Base-by-base conservation (phyloP, 2,888 invertebrate genomes). In the Calliphora vomitoria region DNA sequence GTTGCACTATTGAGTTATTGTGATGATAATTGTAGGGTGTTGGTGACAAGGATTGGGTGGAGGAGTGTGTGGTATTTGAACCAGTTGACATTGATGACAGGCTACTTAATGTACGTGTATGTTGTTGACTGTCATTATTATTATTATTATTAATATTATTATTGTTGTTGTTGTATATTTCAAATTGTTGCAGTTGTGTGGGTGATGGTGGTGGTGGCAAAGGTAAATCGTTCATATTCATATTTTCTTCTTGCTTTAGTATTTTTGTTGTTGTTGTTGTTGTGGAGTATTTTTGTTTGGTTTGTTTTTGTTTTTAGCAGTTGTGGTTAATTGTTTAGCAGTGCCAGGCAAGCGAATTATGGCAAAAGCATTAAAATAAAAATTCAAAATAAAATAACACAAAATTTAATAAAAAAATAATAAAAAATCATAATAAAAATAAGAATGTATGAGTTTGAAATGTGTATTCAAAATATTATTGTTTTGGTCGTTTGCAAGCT, bases 161-260 rank as follows among this genome's bases (percentile, higher is more conserved):
- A 88, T 62, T 85, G 87, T 75, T 64, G 38, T 82, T 88, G 71
- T 89, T 89, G 75, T 90, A 90, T 41, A 79, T 89, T 88, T 91
- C 91, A 84, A 90, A 92, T 90, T 93, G 93, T 90, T 93, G 89
- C 86, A 93, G 89, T 90, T 93, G 93, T 87, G 92, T 92, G 84
- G 93, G 93, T 76, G 93, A 93, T 18, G 93, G 93, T 8, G 93
- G 93, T 85, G 93, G 93, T 76, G 93, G 93, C 90, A 93, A 79
- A 60, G 92, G 93, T 88, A 92, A 90, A 89, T 93, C 93, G 55
- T 87, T 88, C 76, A 88, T 86, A 88, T 87, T 88, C 76, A 88
- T 86, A 88, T 88, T 87, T 72, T 89, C 87, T 81, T 85, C 82
- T 76, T 82, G 86, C 84, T 88, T 87, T 64, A 55, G 35, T 60